These are phyloP conservation scores for Ophiothrix spiculata DNA, from an alignment of 35 echinoderm and acorn worm species.

Conservation along the genomic window DNA sequence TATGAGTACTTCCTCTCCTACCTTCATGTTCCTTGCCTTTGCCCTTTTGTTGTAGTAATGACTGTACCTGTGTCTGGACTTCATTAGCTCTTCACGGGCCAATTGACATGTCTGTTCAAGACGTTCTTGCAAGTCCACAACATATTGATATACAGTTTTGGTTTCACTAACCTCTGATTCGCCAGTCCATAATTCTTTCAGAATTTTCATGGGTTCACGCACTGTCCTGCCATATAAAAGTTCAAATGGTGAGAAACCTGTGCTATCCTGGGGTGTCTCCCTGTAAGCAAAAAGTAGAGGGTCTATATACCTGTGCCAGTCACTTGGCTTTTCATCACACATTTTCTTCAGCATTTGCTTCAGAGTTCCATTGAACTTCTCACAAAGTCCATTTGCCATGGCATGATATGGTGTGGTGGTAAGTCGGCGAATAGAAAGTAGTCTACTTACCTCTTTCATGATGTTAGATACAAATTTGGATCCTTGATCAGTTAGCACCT, in stretches of 20 bases:
- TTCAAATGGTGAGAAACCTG: slow-evolving; percentile 64
- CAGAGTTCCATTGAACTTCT: slow-evolving; percentile 57
- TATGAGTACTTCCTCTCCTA: slow-evolving; percentile 53
- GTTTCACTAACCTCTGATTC: background rate
- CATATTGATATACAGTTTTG: slow-evolving; percentile 61
- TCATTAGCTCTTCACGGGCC: slow-evolving; percentile 36
- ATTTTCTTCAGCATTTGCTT: slow-evolving; percentile 48
- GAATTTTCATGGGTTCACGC: slow-evolving; percentile 47
- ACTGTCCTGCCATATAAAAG: slow-evolving; percentile 52
- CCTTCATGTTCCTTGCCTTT: slow-evolving; percentile 17
- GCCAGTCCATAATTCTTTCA: slow-evolving; percentile 64
- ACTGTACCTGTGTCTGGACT: background rate
- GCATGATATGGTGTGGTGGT: slow-evolving; percentile 34
- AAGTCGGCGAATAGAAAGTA: slow-evolving; percentile 15
- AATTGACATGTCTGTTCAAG: slow-evolving; percentile 56
- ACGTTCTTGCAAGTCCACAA: slow-evolving; percentile 27
- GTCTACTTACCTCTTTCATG: slow-evolving; percentile 19
- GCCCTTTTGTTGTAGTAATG: slow-evolving; percentile 50
- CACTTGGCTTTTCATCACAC: slow-evolving; percentile 41
- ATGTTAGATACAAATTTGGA: slow-evolving; percentile 36
- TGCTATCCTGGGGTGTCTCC: slow-evolving; percentile 43
- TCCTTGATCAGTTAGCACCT: slow-evolving; percentile 46
- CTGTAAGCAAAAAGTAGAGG: slow-evolving; percentile 46
- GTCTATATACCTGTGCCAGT: slow-evolving; percentile 53
- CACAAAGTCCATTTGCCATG: slow-evolving; percentile 26